phyloP scores from a whole-genome alignment of 2,888 invertebrate genomes.

The Chironomus riparius region DNA sequence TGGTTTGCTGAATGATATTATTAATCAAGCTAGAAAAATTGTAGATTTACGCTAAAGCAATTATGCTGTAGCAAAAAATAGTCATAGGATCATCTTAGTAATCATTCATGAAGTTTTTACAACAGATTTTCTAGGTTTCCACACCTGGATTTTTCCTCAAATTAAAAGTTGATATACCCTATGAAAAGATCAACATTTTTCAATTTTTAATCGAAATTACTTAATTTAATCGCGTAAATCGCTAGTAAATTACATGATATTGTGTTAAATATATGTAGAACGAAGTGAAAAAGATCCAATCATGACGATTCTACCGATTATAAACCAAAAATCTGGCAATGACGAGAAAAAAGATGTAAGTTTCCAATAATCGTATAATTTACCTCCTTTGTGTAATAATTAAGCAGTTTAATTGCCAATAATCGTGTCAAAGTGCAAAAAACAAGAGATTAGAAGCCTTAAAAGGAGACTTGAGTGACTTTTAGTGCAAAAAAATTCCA shows the following conservation, averaged over 20 bases:
- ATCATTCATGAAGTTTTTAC: too few relatives aligned
- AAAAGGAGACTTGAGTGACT: not conserved
- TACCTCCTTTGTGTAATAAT: not conserved
- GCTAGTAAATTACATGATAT: not conserved
- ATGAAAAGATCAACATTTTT: too few relatives aligned
- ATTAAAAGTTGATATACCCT: too few relatives aligned
- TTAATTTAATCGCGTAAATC: not conserved
- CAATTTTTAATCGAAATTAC: not conserved
- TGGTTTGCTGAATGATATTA: too few relatives aligned
- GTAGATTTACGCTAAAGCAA: too few relatives aligned
- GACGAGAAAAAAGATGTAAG: conserved; percentile 30
- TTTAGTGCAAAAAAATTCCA: conserved; percentile 1
- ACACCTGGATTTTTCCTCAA: too few relatives aligned
- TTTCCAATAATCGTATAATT: not conserved
- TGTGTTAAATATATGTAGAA: not conserved
- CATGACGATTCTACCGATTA: conserved; percentile 42
- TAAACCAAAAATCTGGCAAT: conserved; percentile 32
- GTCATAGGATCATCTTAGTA: too few relatives aligned
- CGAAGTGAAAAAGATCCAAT: not conserved
- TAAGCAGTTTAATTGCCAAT: not conserved
- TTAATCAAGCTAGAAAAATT: too few relatives aligned
- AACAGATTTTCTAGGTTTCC: too few relatives aligned
- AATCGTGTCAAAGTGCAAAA: not conserved
- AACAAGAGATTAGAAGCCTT: not conserved
- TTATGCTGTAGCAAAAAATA: too few relatives aligned